phyloP scores from a whole-genome alignment of 2,888 invertebrate genomes.

The Euplexia lucipara region DNA sequence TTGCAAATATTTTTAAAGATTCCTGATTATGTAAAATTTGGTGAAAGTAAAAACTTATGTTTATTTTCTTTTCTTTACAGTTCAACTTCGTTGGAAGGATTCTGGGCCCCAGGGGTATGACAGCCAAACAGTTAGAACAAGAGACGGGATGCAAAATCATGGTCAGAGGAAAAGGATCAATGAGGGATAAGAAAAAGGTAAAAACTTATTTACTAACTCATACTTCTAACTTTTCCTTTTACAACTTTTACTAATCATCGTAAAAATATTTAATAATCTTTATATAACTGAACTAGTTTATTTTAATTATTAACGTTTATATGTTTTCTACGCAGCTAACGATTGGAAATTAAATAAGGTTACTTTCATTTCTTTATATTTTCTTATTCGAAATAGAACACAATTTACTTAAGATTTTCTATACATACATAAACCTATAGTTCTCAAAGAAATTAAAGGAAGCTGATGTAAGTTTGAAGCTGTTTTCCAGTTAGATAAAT shows the following conservation, averaged over 20 bases:
- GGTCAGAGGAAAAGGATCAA: constrained; percentile 99
- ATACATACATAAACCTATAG: background rate
- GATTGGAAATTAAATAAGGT: constrained; percentile 63
- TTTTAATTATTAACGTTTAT: constrained; percentile 33
- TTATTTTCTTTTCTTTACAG: constrained; percentile 91
- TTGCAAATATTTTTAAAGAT: background rate
- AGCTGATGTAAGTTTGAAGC: background rate
- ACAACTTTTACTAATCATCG: constrained; percentile 31
- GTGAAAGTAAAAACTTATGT: constrained; percentile 5
- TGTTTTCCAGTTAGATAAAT: constrained; percentile 16
- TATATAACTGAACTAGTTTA: constrained; percentile 2
- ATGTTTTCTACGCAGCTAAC: constrained; percentile 62
- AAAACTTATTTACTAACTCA: constrained; percentile 70
- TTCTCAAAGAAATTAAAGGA: background rate
- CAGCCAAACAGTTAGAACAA: constrained; percentile 99
- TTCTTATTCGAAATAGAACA: constrained; percentile 6
- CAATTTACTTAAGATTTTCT: background rate
- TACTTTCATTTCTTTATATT: constrained; percentile 38
- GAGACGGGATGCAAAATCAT: constrained; percentile 99
- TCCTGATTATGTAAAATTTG: background rate
- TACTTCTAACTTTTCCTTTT: constrained; percentile 39
- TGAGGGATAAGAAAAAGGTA: constrained; percentile 99
- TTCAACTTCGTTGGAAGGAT: constrained; percentile 99
- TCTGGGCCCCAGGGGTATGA: constrained; percentile 99
- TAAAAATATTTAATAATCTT: constrained; percentile 11